phyloP scores from a whole-genome alignment of 2,888 invertebrate species.

The Drosophila kuntzei region DNA sequence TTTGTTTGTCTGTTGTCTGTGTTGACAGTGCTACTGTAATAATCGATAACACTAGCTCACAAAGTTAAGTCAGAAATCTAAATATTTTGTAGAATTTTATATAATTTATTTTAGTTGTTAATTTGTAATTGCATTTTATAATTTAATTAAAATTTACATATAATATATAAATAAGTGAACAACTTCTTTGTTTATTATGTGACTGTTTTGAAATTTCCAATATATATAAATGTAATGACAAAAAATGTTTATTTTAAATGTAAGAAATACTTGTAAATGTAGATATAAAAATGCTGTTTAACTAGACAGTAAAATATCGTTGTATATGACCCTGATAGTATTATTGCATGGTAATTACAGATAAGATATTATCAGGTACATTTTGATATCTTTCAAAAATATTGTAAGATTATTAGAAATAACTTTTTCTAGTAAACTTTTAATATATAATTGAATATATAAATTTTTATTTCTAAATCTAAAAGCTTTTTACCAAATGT shows the following conservation, averaged over 20 bases:
- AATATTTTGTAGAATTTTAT: background rate
- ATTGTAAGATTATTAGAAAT: too few species aligned
- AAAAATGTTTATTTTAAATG: too few species aligned
- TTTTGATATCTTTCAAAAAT: background rate
- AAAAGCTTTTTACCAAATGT: background rate
- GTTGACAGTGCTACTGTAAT: background rate
- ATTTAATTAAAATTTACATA: background rate
- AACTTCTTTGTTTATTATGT: too few species aligned
- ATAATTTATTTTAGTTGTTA: background rate
- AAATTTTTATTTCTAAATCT: background rate
- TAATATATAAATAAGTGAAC: background rate
- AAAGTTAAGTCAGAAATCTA: background rate
- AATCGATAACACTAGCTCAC: slow-evolving; percentile 12
- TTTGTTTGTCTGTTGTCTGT: background rate
- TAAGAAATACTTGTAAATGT: too few species aligned
- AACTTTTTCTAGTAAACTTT: background rate
- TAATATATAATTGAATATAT: background rate
- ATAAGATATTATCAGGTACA: background rate
- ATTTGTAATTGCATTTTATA: background rate
- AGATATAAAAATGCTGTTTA: background rate
- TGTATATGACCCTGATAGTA: background rate
- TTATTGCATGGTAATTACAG: background rate
- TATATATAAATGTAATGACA: too few species aligned
- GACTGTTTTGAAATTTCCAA: too few species aligned
- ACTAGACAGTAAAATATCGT: background rate